Percentiles rank a stretch among this genome's conserved stretches.
These are phyloP conservation scores for Isotomurus palustris DNA, from an alignment of 2,888 invertebrate species.

Conservation along the genomic window DNA sequence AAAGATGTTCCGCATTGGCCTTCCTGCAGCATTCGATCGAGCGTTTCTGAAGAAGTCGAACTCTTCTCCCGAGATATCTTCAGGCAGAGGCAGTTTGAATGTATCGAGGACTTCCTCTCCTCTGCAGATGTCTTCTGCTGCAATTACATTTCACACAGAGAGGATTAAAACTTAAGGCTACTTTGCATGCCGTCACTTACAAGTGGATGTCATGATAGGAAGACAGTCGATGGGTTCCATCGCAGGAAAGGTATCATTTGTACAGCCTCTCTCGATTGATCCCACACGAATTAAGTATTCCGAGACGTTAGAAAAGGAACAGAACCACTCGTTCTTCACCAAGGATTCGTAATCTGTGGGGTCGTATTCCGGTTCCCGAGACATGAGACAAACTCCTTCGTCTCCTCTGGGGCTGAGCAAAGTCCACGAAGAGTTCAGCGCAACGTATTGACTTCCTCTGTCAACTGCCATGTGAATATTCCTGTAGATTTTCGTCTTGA, in stretches of 20 bases:
- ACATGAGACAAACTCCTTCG: slow-evolving; percentile 15
- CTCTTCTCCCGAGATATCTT: neutral
- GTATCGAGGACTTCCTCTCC: slow-evolving; percentile 1
- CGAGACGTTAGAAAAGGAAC: slow-evolving; percentile 14
- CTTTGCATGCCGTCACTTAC: neutral
- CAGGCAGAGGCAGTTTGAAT: neutral
- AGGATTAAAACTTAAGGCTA: neutral
- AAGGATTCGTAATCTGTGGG: neutral
- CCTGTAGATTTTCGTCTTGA: slow-evolving; percentile 21
- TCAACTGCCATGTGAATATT: slow-evolving; percentile 12
- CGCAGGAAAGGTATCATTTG: slow-evolving; percentile 5
- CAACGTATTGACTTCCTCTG: slow-evolving; percentile 8
- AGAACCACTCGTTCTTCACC: neutral
- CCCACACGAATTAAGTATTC: slow-evolving; percentile 11
- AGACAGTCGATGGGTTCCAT: slow-evolving; percentile 22
- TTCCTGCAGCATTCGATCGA: neutral
- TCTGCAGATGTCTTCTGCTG: slow-evolving; percentile 13
- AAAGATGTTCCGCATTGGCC: slow-evolving; percentile 4
- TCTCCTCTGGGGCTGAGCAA: slow-evolving; percentile 13
- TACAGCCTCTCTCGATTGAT: slow-evolving; percentile 19
- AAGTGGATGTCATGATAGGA: slow-evolving; percentile 19
- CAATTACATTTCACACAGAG: no score
- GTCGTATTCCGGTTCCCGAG: no score
- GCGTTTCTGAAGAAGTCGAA: neutral
- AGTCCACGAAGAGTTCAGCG: slow-evolving; percentile 25